These are phyloP conservation scores for Rhombomys opimus DNA, from an alignment of 2,113 vertebrate genomes.

Conservation along the genomic window DNA sequence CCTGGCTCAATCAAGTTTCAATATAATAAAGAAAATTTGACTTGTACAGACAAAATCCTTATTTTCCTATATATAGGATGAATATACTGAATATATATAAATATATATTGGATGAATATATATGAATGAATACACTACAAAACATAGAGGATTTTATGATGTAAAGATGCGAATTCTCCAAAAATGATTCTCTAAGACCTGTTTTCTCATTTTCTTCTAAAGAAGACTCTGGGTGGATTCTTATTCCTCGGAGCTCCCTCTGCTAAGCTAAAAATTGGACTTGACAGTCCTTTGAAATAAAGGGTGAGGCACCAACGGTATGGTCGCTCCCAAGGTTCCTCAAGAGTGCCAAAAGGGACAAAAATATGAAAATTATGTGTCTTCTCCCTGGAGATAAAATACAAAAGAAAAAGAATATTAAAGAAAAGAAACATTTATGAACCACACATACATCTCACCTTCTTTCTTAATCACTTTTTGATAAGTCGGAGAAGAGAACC, in stretches of 20 bases:
- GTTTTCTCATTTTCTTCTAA: background rate
- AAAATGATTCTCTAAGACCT: background rate
- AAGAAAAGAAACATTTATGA: background rate
- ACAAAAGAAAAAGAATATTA: background rate
- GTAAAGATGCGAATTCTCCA: conserved; percentile 21
- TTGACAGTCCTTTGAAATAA: conserved; percentile 40
- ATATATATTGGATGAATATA: background rate
- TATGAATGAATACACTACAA: background rate
- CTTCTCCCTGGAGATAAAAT: conserved; percentile 8
- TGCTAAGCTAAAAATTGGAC: conserved; percentile 7
- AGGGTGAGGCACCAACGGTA: background rate
- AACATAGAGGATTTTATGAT: background rate
- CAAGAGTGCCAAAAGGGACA: background rate
- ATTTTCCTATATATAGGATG: background rate
- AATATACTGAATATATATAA: background rate
- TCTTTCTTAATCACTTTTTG: background rate
- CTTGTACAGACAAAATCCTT: background rate
- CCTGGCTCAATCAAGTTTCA: background rate
- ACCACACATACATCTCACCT: background rate
- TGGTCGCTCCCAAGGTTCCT: background rate
- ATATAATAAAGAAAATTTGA: background rate
- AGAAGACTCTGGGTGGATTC: background rate
- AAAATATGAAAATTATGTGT: background rate
- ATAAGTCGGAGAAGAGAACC: conserved; percentile 3
- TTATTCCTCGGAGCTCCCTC: background rate